Evolutionary conservation across 1,140 invertebrate species (phyloP), one percentile per base, ranked within the genome.

Genomic region (Heliothis virescens): DNA sequence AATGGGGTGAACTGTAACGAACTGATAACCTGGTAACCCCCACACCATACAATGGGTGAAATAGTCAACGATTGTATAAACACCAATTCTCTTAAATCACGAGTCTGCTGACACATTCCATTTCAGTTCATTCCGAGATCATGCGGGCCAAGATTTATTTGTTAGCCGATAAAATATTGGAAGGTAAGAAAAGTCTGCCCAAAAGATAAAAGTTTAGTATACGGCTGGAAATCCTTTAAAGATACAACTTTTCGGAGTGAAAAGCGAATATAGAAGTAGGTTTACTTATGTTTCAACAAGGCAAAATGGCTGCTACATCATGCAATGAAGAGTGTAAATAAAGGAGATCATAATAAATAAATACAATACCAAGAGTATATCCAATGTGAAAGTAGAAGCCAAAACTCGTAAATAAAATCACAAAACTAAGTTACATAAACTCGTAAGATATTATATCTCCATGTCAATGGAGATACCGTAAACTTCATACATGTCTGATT

Each of bases 81-180:
- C 63, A 67, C 10, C 63, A 41, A 18, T 67, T 16, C 41, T 41
- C 63, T 18, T 65, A 65, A 65, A 65, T 65, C 62, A 65, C 62
- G 41, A 18, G 41, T 10, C 41, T 48, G 63, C 63, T 67, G 41
- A 67, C 41, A 67, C 63, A 67, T 67, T 67, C 63, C 34, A 67
- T 67, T 67, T 67, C 41, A 48, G 63, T 67, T 67, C 63, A 67
- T 67, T 67, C 34, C 41, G 63, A 48, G 41, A 67, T 67, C 63
- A 67, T 67, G 63, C 63, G 63, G 63, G 63, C 63, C 11, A 16
- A 67, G 63, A 67, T 67, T 67, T 67, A 67, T 67, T n/a, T 67
- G 63, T 67, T 67, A 48, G 48, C 63, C 63, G 63, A 67, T 67
- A 67, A 67, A 67, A 67, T 67, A 67, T 67, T 48, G 63, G 48